phyloP scores from a whole-genome alignment of 23 tunicate species.

The Oikopleura albicans region DNA sequence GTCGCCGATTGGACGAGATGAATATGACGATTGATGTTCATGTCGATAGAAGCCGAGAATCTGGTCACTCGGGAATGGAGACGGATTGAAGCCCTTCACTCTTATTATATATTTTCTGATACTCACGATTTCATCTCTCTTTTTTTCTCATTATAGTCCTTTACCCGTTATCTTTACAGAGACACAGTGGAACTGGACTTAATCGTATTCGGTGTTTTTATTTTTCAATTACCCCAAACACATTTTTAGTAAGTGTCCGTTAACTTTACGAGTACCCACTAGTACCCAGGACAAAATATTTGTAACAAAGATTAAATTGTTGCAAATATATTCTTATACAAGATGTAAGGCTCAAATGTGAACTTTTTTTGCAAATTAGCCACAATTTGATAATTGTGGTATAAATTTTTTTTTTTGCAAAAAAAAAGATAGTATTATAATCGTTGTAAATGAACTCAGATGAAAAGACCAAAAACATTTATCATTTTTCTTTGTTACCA shows the following conservation, averaged over 20 bases:
- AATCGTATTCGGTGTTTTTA: background rate
- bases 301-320: too few relatives aligned
- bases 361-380: too few relatives aligned
- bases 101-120: too few relatives aligned
- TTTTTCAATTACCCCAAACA: background rate
- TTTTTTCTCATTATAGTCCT: too few relatives aligned
- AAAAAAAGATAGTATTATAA: background rate
- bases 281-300: too few relatives aligned
- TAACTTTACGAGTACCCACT: too few relatives aligned
- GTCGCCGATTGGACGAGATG: background rate
- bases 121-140: too few relatives aligned
- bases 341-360: too few relatives aligned
- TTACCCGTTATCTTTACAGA: too few relatives aligned
- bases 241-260: background rate
- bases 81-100: background rate
- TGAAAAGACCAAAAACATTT: background rate
- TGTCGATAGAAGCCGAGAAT: background rate
- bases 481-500: too few relatives aligned
- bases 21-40: slow-evolving; percentile 13
- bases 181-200: too few relatives aligned
- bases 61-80: background rate
- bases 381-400: background rate
- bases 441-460: background rate
- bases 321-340: too few relatives aligned
- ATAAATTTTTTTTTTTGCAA: background rate